Conservation (phyloP, 2,113 vertebrate genomes). For the Eptatretus burgeri region DNA sequence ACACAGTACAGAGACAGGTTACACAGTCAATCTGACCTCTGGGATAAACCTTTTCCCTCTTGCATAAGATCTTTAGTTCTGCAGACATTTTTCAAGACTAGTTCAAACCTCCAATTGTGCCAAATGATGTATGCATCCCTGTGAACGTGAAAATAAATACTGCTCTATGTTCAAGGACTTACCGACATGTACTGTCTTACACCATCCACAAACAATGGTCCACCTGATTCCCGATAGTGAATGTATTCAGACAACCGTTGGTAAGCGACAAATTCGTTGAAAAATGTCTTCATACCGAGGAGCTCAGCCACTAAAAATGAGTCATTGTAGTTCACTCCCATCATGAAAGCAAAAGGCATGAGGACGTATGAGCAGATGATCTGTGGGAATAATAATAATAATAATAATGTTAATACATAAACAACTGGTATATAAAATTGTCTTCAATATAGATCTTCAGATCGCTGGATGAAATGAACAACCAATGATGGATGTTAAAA, state of each 20-base stretch:
- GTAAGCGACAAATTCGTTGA: conserved; percentile 59
- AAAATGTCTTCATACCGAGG: conserved; percentile 46
- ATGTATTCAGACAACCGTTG: conserved; percentile 30
- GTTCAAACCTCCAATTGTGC: no score
- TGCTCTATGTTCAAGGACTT: conserved; percentile 13
- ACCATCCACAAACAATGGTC: conserved; percentile 26
- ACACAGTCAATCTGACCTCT: no score
- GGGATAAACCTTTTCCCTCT: no score
- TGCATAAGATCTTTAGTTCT: no score
- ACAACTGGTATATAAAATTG: no score
- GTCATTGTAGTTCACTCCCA: conserved; percentile 61
- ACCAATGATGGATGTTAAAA: no score
- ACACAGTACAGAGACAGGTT: no score
- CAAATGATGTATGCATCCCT: no score
- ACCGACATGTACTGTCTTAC: conserved; percentile 40
- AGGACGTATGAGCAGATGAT: conserved; percentile 44
- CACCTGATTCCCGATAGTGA: conserved; percentile 21
- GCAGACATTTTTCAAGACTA: no score
- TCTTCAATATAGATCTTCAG: no score
- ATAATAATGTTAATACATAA: not conserved
- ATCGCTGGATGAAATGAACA: no score
- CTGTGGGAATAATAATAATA: conserved; percentile 15
- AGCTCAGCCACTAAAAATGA: conserved; percentile 43
- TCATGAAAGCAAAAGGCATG: conserved; percentile 54
- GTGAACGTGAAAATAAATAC: no score